phyloP scores from a whole-genome alignment of 2,888 invertebrate genomes.

The Campoletis raptor region DNA sequence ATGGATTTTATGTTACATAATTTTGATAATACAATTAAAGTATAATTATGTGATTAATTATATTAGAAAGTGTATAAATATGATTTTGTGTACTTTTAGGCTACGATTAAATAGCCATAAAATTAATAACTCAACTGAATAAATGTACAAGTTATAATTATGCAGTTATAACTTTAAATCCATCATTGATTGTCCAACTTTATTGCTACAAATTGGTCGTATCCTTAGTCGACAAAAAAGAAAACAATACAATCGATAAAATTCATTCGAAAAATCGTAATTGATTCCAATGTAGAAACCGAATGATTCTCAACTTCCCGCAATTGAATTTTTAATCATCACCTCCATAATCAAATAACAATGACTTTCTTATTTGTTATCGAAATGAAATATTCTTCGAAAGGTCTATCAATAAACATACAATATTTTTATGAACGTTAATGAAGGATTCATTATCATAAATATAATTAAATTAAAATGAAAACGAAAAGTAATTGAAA shows the following conservation, averaged over 20 bases:
- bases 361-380: not conserved
- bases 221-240: too few species aligned
- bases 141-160: not conserved
- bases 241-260: not conserved
- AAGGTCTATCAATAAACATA: not conserved
- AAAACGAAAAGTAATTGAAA: not conserved
- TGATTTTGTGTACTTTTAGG: not conserved
- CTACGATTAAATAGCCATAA: not conserved
- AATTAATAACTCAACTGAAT: not conserved
- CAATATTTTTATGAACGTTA: not conserved
- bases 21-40: not conserved
- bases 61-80: not conserved
- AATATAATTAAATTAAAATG: not conserved
- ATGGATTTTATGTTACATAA: not conserved
- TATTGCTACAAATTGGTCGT: too few species aligned
- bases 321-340: constrained; percentile 44
- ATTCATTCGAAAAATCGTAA: not conserved
- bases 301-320: constrained; percentile 32
- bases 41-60: not conserved
- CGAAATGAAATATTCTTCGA: not conserved
- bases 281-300: not conserved
- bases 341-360: not conserved
- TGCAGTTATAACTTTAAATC: too few species aligned
- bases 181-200: too few species aligned
- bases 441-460: not conserved